Conservation (phyloP, 2,888 invertebrate genomes). For the Lasioglossum marginatum region DNA sequence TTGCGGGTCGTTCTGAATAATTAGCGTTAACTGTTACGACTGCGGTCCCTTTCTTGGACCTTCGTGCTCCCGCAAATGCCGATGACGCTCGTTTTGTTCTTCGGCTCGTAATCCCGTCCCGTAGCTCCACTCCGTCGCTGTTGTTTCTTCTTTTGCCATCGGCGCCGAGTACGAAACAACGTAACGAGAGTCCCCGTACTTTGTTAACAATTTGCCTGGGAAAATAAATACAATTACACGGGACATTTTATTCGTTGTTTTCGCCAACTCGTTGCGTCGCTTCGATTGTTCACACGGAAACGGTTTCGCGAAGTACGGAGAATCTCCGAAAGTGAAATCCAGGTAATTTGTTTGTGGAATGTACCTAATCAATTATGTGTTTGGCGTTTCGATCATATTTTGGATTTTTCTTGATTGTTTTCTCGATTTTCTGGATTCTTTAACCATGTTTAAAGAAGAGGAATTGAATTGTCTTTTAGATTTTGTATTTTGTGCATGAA, state of each 20-base stretch:
- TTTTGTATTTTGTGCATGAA: background rate
- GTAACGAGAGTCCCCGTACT: background rate
- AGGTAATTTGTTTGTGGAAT: background rate
- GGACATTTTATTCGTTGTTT: background rate
- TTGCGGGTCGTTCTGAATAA: constrained; percentile 52
- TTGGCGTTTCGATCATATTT: background rate
- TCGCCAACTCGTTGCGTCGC: background rate
- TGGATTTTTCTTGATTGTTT: background rate
- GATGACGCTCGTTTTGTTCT: constrained; percentile 32
- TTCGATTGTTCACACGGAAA: background rate
- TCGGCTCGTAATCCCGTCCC: constrained; percentile 13
- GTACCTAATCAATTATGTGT: background rate
- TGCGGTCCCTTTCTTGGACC: background rate
- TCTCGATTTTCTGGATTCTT: too few relatives aligned
- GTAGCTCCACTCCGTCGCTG: background rate
- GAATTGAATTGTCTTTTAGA: background rate
- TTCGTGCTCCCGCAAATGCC: constrained; percentile 27
- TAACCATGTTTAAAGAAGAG: background rate
- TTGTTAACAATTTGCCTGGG: background rate
- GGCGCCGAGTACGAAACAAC: background rate
- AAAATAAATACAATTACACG: background rate
- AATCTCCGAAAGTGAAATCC: background rate
- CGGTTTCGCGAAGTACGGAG: background rate
- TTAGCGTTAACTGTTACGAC: constrained; percentile 43
- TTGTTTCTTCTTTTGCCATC: background rate